Evolutionary conservation across 1,140 invertebrate species (phyloP).

Genomic region (Cotesia glomerata): DNA sequence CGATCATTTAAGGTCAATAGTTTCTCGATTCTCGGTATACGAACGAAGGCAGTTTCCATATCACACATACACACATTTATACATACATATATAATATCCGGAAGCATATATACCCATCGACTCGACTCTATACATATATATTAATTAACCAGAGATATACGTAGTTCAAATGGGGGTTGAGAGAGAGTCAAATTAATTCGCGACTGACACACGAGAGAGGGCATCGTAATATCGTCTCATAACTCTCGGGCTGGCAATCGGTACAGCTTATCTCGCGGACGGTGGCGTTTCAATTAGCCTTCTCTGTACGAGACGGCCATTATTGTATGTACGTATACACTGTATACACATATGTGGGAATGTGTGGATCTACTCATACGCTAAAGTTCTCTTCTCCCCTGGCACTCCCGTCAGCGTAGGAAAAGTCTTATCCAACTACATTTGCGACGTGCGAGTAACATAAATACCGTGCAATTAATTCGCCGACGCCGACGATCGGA

Average conservation of each 20-base stretch:
- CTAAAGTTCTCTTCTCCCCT: too few relatives aligned
- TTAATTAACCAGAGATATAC: neutral
- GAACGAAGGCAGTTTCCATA: neutral
- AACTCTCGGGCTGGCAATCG: slow-evolving; percentile 35
- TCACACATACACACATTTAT: neutral
- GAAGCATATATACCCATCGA: neutral
- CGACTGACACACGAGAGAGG: slow-evolving; percentile 31
- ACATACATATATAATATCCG: neutral
- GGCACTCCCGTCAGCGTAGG: neutral
- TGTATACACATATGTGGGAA: neutral
- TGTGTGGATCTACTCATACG: neutral
- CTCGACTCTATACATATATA: neutral
- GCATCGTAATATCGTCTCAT: slow-evolving; percentile 38
- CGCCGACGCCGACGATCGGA: slow-evolving; percentile 29
- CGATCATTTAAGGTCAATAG: neutral
- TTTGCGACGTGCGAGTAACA: slow-evolving; percentile 16
- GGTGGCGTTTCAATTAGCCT: slow-evolving; percentile 38
- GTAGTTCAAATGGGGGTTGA: slow-evolving; percentile 8
- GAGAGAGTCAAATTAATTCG: slow-evolving; percentile 36
- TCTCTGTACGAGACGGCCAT: slow-evolving; percentile 12
- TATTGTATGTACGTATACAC: neutral
- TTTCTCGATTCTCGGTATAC: neutral
- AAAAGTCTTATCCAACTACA: slow-evolving; percentile 36
- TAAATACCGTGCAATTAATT: slow-evolving; percentile 39
- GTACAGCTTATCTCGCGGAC: slow-evolving; percentile 32